Base-by-base conservation (phyloP, 2,797 vertebrate genomes). In the Pyrocephalus nanus region DNA sequence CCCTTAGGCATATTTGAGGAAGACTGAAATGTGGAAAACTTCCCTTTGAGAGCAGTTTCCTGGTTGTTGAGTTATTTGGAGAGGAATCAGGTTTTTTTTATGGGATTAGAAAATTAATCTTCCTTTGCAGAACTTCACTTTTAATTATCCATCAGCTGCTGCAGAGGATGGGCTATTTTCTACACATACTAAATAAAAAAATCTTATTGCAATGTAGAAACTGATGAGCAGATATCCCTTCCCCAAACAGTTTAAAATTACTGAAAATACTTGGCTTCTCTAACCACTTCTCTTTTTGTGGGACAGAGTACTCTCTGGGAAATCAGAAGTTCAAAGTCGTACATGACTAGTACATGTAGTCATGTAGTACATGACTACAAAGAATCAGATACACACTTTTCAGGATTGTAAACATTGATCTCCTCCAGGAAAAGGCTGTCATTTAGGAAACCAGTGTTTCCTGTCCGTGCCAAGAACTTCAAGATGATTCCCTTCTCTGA, bases 371-470 rank as follows among this genome's bases (percentile, higher is more conserved):
- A 60, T 11, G 26, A 94, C 55, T 53, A 82, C 48, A 92, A 95
- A 95, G 90, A 94, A 84, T 36, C 72, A 77, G 86, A 95, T 94
- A 98, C 99, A 36, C 97, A 99, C 99, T 99, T 99, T 97, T 99
- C 99, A 51, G 99, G 98, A 97, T 99, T 99, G 98, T 99, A 99
- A 98, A 99, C 96, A 69, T 95, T 99, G 97, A 99, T 98, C 97
- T 99, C 99, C 97, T 99, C 99, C 98, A 99, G 98, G 94, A 99
- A 99, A 95, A 99, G 98, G 97, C 99, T 99, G 93, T 99, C 99
- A 79, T 99, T 99, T 93, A 99, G 98, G 96, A 99, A 98, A 95
- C 99, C 99, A n/a, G 97, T 98, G 97, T 97, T 98, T 97, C 98
- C 98, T 97, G 98, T 98, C 95, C 98, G 98, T 95, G 99, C 99